Evolutionary conservation across 1,140 invertebrate species (phyloP).

Genomic region (Bombus superbus): DNA sequence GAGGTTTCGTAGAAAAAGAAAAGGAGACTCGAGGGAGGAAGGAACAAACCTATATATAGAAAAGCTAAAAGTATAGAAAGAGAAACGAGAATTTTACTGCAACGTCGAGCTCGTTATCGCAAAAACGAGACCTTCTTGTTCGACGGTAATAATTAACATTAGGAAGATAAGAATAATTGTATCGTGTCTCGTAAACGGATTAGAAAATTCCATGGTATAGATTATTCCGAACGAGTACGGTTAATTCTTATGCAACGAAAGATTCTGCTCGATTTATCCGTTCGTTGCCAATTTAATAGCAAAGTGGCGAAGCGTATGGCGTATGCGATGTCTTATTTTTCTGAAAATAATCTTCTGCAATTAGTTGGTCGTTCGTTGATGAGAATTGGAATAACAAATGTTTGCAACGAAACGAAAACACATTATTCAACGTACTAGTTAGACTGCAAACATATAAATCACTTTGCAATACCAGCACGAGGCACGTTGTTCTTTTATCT

Average conservation of each 20-base stretch:
- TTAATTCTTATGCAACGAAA: background rate
- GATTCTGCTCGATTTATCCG: background rate
- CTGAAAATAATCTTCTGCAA: too few relatives aligned
- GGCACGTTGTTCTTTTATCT: too few relatives aligned
- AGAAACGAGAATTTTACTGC: too few relatives aligned
- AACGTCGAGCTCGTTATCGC: background rate
- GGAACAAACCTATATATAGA: too few relatives aligned
- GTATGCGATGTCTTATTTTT: background rate
- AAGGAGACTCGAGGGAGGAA: background rate
- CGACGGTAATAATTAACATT: background rate
- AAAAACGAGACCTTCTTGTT: background rate
- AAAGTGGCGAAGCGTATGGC: background rate
- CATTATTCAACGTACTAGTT: too few relatives aligned
- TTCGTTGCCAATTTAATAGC: background rate
- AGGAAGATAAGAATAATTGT: background rate
- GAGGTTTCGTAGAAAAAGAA: background rate
- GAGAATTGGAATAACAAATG: too few relatives aligned
- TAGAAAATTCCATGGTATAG: background rate
- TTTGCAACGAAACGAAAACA: too few relatives aligned
- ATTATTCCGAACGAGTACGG: background rate
- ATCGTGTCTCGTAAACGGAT: background rate
- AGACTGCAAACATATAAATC: too few relatives aligned
- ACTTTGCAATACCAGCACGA: too few relatives aligned
- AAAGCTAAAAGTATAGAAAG: too few relatives aligned
- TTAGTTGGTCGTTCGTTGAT: too few relatives aligned